Conservation (phyloP, 2,113 vertebrate species). For the Periophthalmodon schlosseri region DNA sequence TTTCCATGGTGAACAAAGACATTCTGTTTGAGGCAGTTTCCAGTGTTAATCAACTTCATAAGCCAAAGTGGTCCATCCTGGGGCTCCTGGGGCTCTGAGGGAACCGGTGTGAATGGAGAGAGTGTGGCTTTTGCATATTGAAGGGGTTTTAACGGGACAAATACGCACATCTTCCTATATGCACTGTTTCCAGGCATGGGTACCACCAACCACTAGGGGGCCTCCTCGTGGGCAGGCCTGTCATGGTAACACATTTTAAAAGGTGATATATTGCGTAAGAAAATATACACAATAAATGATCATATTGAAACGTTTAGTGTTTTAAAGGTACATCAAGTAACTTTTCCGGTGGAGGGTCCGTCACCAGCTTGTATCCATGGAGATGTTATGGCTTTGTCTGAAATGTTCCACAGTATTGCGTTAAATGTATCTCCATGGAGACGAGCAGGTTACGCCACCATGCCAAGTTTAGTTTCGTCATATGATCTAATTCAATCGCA, state of each 20-base stretch:
- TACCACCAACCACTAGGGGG: not conserved
- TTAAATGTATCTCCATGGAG: too few species aligned
- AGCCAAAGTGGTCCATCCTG: conserved; percentile 19
- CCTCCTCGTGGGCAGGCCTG: not conserved
- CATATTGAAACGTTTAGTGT: not conserved
- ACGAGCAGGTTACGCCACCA: too few species aligned
- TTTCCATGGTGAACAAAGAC: conserved; percentile 59
- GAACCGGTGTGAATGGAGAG: conserved; percentile 27
- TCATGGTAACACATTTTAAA: not conserved
- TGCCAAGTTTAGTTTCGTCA: too few species aligned
- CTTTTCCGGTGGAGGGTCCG: not conserved
- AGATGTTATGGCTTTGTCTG: too few species aligned
- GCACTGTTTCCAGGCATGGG: not conserved
- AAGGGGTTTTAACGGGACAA: conserved; percentile 40
- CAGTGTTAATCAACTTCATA: conserved; percentile 38
- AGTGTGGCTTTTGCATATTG: conserved; percentile 24
- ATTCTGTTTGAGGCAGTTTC: conserved; percentile 51
- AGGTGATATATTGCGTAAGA: not conserved
- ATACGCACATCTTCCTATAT: conserved; percentile 13
- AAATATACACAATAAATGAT: too few species aligned
- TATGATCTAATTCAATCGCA: too few species aligned
- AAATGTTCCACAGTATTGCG: too few species aligned
- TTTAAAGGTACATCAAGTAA: not conserved
- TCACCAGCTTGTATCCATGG: too few species aligned
- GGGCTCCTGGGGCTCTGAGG: conserved; percentile 13